Base-by-base conservation (phyloP, 2,797 vertebrate species). In the Alosa sapidissima region DNA sequence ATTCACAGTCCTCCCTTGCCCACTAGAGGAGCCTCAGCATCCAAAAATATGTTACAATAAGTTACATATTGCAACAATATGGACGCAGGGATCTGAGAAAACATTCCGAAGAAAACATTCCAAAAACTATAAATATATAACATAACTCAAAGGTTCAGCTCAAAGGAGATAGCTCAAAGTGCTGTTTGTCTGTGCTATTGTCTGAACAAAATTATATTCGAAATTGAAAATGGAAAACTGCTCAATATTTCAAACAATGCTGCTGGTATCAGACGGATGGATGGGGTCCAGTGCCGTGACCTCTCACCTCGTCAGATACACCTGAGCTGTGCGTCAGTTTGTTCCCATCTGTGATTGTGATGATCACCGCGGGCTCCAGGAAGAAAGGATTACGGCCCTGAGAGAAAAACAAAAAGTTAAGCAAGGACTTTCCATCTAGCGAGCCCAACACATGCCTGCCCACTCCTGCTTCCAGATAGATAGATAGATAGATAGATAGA, bases 291-390 rank as follows among this genome's bases (percentile, higher is more conserved):
- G 51, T 45, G n/a, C 28, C 28, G 54, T 28, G 47, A 72, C 47
- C 82, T 51, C 93, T 98, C 95, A 99, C 98, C 97, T 99, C 98
- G 81, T 99, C 98, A 86, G 98, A 96, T 90, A 99, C 97, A 87
- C 97, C 97, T 60, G 97, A 96, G 49, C 95, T 97, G 93, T 97
- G 97, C 82, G 98, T 99, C 83, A 99, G 95, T 92, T 99, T 99
- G 95, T 98, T 99, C 89, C 98, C 98, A n/a, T 99, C 98, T 82
- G 98, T 99, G 93, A 99, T 99, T 45, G 97, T 99, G 92, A 99
- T 99, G 95, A 99, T 97, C 95, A 99, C 97, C 89, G 98, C 98
- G 28, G 98, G 98, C 91, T 99, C 98, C 84, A 99, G 95, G 95
- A 99, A 99, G 93, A 99, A 99, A 0, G 98, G 98, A 94, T 99